These are phyloP conservation scores for Microctenopoma steveboyesi DNA, from an alignment of 2,797 vertebrate species.

Conservation along the genomic window DNA sequence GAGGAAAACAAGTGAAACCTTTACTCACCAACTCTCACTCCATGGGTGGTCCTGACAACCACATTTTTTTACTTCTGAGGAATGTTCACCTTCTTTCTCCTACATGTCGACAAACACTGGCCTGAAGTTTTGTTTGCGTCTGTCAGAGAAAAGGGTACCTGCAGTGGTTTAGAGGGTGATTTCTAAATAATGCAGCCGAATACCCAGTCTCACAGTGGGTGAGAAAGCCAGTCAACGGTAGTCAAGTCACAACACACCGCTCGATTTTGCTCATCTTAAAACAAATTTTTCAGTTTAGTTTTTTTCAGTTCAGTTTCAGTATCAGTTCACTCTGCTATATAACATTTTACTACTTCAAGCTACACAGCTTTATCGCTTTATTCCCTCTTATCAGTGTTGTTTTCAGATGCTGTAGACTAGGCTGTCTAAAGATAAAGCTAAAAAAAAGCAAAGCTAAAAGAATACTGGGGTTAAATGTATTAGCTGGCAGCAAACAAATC, in stretches of 20 bases:
- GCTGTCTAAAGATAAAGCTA: too few species aligned
- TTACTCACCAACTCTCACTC: slow-evolving; percentile 7
- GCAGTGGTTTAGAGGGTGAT: slow-evolving; percentile 6
- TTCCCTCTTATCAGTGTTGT: too few species aligned
- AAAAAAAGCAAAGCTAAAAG: too few species aligned
- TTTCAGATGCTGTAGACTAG: too few species aligned
- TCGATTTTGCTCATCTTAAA: slow-evolving; percentile 3
- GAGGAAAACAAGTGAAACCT: slow-evolving; percentile 10
- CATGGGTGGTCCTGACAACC: slow-evolving; percentile 22
- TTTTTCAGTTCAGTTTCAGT: too few species aligned
- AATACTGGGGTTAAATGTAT: too few species aligned
- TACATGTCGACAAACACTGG: neutral
- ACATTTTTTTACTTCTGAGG: neutral
- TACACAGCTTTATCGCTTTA: too few species aligned
- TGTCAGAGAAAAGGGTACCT: neutral
- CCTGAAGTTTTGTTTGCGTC: slow-evolving; percentile 7
- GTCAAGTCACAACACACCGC: slow-evolving; percentile 40
- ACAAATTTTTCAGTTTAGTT: too few species aligned
- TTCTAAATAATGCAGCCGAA: slow-evolving; percentile 56
- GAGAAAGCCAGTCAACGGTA: slow-evolving; percentile 25
- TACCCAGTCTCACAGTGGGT: slow-evolving; percentile 33
- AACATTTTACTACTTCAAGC: too few species aligned
- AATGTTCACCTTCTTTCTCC: neutral
- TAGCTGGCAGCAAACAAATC: too few species aligned
- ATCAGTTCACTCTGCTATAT: too few species aligned